Percentiles rank a stretch among this genome's conserved stretches.
These are phyloP conservation scores for Molossus molossus DNA, from an alignment of 2,797 vertebrate genomes.

Conservation along the genomic window DNA sequence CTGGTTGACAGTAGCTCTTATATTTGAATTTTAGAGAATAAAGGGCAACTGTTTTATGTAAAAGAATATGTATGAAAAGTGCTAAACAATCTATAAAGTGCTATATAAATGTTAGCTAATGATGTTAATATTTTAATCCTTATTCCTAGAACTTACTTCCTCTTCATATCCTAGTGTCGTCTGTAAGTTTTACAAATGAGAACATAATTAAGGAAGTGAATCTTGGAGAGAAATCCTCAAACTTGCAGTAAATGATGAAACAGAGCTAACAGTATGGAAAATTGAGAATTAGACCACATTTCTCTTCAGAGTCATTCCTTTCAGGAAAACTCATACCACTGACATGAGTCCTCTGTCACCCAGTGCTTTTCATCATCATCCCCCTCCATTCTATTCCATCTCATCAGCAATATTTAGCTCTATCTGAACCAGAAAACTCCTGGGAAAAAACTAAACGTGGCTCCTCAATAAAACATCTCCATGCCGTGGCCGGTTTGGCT, in stretches of 20 bases:
- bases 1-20: constrained; percentile 42
- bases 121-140: constrained; percentile 58
- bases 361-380: background rate
- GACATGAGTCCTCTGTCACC: background rate
- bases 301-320: constrained; percentile 26
- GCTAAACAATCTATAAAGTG: background rate
- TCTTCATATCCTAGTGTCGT: background rate
- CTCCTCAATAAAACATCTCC: constrained; percentile 26
- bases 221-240: constrained; percentile 63
- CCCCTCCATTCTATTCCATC: background rate
- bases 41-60: background rate
- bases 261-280: background rate
- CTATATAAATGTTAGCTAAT: constrained; percentile 50
- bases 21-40: constrained; percentile 37
- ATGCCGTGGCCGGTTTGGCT: too few species aligned
- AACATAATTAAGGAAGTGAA: constrained; percentile 44
- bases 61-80: background rate
- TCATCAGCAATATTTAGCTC: constrained; percentile 27
- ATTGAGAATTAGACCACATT: constrained; percentile 29
- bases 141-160: constrained; percentile 62
- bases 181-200: constrained; percentile 60
- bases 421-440: constrained; percentile 56
- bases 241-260: constrained; percentile 10
- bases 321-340: background rate
- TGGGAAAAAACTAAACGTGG: constrained; percentile 34